Percentiles rank a stretch among this genome's conserved stretches.
These are phyloP conservation scores for Cerceris rybyensis DNA, from an alignment of 2,888 invertebrate species.

Conservation along the genomic window DNA sequence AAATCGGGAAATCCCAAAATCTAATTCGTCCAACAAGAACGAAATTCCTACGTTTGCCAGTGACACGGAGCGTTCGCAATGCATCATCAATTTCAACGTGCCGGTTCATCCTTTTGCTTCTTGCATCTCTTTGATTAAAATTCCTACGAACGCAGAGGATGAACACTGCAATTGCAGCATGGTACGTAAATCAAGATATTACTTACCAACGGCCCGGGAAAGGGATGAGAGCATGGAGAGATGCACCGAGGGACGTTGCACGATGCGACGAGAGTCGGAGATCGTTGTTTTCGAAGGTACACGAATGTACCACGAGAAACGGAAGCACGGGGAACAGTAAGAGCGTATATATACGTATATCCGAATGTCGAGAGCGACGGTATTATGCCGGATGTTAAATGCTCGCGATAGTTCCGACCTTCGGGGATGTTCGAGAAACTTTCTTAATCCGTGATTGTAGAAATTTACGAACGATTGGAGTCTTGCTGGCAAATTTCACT, in stretches of 20 bases:
- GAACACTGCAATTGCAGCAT: slow-evolving; percentile 20
- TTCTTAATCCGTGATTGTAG: too few relatives aligned
- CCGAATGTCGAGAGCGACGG: slow-evolving; percentile 17
- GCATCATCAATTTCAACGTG: neutral
- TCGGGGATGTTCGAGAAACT: too few relatives aligned
- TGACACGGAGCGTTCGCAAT: neutral
- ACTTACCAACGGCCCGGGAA: slow-evolving; percentile 25
- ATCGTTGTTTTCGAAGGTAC: slow-evolving; percentile 54
- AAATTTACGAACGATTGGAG: too few relatives aligned
- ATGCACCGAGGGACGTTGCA: neutral
- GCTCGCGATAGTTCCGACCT: slow-evolving; percentile 26
- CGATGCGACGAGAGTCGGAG: slow-evolving; percentile 15
- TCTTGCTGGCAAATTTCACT: too few relatives aligned
- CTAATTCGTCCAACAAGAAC: too few relatives aligned
- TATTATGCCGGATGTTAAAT: slow-evolving; percentile 57
- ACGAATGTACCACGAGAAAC: slow-evolving; percentile 26
- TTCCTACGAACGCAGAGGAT: slow-evolving; percentile 19
- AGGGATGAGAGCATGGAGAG: neutral
- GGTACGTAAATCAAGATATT: slow-evolving; percentile 48
- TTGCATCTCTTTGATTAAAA: slow-evolving; percentile 37
- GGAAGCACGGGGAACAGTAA: slow-evolving; percentile 41
- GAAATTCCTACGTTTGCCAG: too few relatives aligned
- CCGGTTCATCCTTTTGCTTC: neutral
- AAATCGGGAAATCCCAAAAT: too few relatives aligned
- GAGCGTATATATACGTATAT: slow-evolving; percentile 5